Conservation (phyloP, 2,113 vertebrate genomes). For the Mystacornis crossleyi region DNA sequence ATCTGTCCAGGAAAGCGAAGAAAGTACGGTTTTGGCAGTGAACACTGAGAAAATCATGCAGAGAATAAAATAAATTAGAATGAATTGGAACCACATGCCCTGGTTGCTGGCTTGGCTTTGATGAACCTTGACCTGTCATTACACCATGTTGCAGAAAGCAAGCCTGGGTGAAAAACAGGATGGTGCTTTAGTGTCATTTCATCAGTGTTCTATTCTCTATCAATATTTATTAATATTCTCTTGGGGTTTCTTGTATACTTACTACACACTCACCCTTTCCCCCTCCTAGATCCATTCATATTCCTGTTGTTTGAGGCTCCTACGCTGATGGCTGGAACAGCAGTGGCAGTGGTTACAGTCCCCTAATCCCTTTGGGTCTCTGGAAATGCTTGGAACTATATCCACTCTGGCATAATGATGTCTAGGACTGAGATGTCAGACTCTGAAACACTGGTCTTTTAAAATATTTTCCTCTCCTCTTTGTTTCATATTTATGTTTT, state of each 20-base stretch:
- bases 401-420: fast-evolving
- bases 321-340: fast-evolving
- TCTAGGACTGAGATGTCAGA: neutral
- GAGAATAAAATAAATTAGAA: neutral
- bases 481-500: neutral
- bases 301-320: neutral
- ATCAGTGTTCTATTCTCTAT: neutral
- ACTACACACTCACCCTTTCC: neutral
- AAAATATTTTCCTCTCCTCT: neutral
- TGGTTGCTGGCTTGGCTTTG: neutral
- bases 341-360: neutral
- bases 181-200: neutral
- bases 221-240: neutral
- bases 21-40: neutral
- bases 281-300: neutral
- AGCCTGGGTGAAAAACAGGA: neutral
- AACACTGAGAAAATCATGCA: neutral
- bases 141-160: neutral
- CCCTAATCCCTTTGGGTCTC: fast-evolving
- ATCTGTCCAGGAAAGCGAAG: neutral
- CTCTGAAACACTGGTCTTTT: neutral
- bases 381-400: neutral
- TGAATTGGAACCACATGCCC: neutral
- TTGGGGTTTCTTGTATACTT: neutral
- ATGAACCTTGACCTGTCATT: neutral